A percentile compares a stretch with the other conserved stretches of the same genome.
Evolutionary conservation across 2,113 vertebrate species (phyloP).

Genomic region (Chloropsis hardwickii): DNA sequence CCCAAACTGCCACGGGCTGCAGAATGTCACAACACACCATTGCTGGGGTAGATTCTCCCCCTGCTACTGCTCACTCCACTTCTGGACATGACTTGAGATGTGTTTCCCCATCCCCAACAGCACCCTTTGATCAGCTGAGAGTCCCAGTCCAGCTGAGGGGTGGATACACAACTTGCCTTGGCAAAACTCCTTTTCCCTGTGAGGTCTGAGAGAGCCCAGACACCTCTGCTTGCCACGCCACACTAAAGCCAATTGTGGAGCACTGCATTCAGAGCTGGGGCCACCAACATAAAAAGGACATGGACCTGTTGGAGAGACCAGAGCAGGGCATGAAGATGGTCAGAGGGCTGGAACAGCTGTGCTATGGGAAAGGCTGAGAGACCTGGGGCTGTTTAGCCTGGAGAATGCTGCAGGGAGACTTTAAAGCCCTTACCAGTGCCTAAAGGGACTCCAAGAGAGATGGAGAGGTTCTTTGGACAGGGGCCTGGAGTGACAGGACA

Average conservation of each 20-base stretch:
- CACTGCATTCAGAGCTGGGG: not conserved
- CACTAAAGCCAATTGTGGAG: not conserved
- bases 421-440: not conserved
- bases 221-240: not conserved
- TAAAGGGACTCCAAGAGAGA: not conserved
- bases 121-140: not conserved
- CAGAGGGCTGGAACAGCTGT: not conserved
- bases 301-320: not conserved
- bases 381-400: not conserved
- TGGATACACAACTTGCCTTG: not conserved
- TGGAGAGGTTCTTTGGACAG: not conserved
- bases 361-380: not conserved
- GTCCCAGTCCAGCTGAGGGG: not conserved
- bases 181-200: not conserved
- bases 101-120: not conserved
- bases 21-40: not conserved
- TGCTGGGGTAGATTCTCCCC: no score
- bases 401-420: not conserved
- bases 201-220: not conserved
- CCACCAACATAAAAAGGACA: not conserved
- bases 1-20: not conserved
- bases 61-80: accelerated
- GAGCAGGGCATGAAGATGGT: not conserved
- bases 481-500: not conserved
- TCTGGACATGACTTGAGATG: not conserved